Conservation (phyloP, 2,888 invertebrate species). For the Xanthorhoe spadicearia region DNA sequence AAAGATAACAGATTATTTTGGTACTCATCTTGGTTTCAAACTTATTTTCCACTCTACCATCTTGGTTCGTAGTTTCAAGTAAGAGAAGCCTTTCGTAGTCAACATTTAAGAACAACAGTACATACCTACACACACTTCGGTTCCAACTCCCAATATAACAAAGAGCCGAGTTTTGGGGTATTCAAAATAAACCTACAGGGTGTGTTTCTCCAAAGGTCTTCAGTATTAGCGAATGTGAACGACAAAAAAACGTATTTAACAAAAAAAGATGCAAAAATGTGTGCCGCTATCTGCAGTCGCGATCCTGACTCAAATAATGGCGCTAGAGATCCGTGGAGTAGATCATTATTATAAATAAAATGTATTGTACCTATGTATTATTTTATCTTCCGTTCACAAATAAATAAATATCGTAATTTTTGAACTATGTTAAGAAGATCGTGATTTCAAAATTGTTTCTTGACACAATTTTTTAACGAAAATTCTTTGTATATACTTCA, state of each 20-base stretch:
- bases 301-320: slow-evolving; percentile 77
- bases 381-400: too few species aligned
- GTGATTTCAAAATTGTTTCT: too few species aligned
- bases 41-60: too few species aligned
- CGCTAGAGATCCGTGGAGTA: slow-evolving; percentile 53
- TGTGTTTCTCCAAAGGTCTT: slow-evolving; percentile 45
- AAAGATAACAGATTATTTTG: too few species aligned
- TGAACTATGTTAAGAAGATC: too few species aligned
- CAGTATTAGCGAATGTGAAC: slow-evolving; percentile 69
- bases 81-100: too few species aligned
- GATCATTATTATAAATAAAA: slow-evolving; percentile 17
- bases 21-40: too few species aligned
- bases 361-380: too few species aligned
- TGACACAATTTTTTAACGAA: too few species aligned
- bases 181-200: slow-evolving; percentile 36
- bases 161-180: slow-evolving; percentile 22
- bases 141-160: not conserved
- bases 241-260: slow-evolving; percentile 59
- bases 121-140: not conserved
- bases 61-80: too few species aligned
- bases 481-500: too few species aligned
- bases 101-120: not conserved
- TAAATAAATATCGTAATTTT: too few species aligned
- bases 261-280: slow-evolving; percentile 70
- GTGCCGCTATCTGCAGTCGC: slow-evolving; percentile 77